These are phyloP conservation scores for Chloropsis hardwickii DNA, from an alignment of 2,113 vertebrate species.

Conservation along the genomic window DNA sequence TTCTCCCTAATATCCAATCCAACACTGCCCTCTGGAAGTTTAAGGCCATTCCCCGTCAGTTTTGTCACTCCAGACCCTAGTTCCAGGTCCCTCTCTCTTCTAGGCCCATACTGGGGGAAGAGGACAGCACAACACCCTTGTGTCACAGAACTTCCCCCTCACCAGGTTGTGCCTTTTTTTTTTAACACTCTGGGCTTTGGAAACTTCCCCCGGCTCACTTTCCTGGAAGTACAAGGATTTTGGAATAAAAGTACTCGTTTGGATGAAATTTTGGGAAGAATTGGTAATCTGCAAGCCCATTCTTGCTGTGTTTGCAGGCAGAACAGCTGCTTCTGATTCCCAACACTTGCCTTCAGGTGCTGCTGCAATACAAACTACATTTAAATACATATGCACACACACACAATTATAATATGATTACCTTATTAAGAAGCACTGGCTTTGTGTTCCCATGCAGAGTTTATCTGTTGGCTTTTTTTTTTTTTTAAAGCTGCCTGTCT, in stretches of 20 bases:
- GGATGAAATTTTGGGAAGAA: background rate
- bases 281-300: rapidly evolving
- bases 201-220: background rate
- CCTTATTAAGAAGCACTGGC: background rate
- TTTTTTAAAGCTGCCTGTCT: background rate
- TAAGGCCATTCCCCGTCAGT: background rate
- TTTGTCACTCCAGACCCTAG: background rate
- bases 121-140: background rate
- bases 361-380: background rate
- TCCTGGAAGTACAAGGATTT: background rate
- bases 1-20: background rate
- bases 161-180: background rate
- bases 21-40: background rate
- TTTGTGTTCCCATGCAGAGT: slow-evolving; percentile 11
- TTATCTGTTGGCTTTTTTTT: background rate
- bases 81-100: background rate
- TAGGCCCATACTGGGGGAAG: background rate
- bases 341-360: background rate
- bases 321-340: background rate
- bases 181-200: background rate
- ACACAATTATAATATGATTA: background rate
- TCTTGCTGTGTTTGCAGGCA: background rate
- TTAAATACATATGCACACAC: background rate
- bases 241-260: background rate
- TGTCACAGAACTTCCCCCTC: background rate